Conservation (phyloP, 2,113 vertebrate species). For the Paratilapia polleni region DNA sequence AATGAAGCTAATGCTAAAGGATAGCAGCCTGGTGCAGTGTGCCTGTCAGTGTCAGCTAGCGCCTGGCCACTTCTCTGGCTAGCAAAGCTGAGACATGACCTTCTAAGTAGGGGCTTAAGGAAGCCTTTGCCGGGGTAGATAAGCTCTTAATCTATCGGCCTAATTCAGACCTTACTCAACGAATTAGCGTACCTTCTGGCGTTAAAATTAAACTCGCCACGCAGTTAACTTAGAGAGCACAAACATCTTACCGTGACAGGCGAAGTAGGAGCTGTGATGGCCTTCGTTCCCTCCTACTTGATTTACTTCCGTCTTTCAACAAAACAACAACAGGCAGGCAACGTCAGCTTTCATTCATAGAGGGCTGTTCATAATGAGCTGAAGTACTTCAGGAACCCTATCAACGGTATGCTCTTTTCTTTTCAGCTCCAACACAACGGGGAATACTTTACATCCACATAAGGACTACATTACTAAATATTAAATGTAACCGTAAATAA, state of each 20-base stretch:
- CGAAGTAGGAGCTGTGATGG: conserved; percentile 60
- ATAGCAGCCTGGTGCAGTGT: conserved; percentile 46
- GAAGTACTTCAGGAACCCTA: not conserved
- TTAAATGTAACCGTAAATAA: not conserved
- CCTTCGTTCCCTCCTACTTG: conserved; percentile 75
- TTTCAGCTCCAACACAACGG: not conserved
- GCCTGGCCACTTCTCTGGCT: conserved; percentile 41
- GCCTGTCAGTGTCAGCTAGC: conserved; percentile 69
- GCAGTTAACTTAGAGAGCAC: conserved; percentile 39
- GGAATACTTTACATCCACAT: not conserved
- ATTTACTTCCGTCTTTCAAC: conserved; percentile 76
- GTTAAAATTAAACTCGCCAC: conserved; percentile 43
- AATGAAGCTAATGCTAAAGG: conserved; percentile 62
- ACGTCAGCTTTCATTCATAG: conserved; percentile 46
- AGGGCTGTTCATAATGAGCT: not conserved
- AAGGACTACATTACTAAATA: not conserved
- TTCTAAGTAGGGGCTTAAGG: conserved; percentile 73
- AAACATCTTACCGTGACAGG: conserved; percentile 70
- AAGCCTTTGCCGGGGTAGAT: conserved; percentile 66
- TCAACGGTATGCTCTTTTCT: not conserved
- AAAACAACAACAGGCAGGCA: conserved; percentile 20
- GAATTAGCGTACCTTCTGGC: conserved; percentile 59
- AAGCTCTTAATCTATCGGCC: conserved; percentile 79
- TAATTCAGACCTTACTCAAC: conserved; percentile 45
- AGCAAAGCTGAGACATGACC: conserved; percentile 72